phyloP scores from a whole-genome alignment of 1,140 invertebrate species.

The Calosoma granatense region DNA sequence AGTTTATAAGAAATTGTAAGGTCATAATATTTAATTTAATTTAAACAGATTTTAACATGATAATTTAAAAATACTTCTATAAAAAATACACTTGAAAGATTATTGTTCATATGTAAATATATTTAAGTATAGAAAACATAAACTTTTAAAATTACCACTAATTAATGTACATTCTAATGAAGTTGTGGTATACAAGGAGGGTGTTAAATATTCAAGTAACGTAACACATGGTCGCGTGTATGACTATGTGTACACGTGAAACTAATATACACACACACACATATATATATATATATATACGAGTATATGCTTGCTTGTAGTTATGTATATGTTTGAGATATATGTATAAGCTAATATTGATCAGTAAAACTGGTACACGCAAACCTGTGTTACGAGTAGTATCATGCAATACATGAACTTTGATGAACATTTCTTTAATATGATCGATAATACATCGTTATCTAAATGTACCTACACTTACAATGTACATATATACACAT shows the following conservation, averaged over 20 bases:
- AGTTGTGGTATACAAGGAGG: neutral
- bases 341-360: neutral
- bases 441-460: conserved; percentile 1
- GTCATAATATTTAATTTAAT: no score
- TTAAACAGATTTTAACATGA: no score
- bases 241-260: neutral
- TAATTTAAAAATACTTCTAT: no score
- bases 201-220: neutral
- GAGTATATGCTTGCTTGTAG: neutral
- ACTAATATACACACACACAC: neutral
- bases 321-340: no score
- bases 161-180: no score
- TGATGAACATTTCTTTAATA: neutral
- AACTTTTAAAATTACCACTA: no score
- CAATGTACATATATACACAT: conserved; percentile 1
- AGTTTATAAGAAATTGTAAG: no score
- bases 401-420: neutral
- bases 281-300: neutral
- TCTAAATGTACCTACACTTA: neutral
- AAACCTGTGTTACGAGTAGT: neutral
- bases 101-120: no score
- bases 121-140: no score
- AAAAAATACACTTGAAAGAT: no score
- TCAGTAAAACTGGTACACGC: neutral
- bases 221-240: neutral